A percentile compares a stretch with the other conserved stretches of the same genome.
phyloP scores from a whole-genome alignment of 2,113 vertebrate species.

The Caranx ignobilis region DNA sequence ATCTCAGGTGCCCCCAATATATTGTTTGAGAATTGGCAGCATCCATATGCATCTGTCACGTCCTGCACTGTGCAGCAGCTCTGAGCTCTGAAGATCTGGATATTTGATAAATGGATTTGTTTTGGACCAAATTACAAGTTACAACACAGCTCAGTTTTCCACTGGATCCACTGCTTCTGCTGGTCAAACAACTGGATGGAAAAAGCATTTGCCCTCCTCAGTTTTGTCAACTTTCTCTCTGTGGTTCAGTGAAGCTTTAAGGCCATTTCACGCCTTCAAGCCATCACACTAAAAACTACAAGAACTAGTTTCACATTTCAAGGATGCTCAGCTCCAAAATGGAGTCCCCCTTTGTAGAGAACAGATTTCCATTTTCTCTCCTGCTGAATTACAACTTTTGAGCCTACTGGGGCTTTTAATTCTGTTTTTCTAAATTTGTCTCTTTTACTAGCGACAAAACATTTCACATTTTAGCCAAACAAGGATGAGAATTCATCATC shows the following conservation, averaged over 20 bases:
- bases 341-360: neutral
- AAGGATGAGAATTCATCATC: constrained; percentile 6
- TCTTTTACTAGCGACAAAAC: constrained; percentile 14
- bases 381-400: neutral
- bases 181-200: neutral
- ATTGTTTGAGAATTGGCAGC: too few species aligned
- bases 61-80: too few species aligned
- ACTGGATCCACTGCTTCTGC: too few species aligned
- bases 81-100: too few species aligned
- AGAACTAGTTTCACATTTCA: constrained; percentile 12
- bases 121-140: too few species aligned
- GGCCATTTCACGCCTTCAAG: neutral
- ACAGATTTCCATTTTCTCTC: neutral
- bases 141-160: too few species aligned
- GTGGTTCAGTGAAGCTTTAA: neutral
- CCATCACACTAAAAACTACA: neutral
- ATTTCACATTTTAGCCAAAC: constrained; percentile 12
- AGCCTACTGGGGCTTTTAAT: neutral
- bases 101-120: too few species aligned
- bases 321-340: constrained; percentile 7
- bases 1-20: too few species aligned
- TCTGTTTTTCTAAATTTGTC: neutral
- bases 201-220: neutral
- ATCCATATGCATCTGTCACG: too few species aligned
- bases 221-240: neutral